Evolutionary conservation across 2,888 invertebrate genomes (phyloP), one percentile per base, ranked within the genome.

Genomic region (Dicroscelio sp.): DNA sequence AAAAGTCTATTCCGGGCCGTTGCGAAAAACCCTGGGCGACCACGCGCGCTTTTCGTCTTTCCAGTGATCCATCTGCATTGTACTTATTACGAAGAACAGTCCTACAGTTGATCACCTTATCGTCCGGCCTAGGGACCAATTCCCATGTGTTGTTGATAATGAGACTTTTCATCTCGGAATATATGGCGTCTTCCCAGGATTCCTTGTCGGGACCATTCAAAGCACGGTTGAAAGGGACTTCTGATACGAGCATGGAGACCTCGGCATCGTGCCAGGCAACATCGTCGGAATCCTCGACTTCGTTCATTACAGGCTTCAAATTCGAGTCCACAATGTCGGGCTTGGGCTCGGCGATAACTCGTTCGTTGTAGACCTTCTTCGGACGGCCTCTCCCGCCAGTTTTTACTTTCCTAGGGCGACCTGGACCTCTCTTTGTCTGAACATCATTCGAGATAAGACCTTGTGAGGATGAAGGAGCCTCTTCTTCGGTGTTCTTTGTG

Each of bases 41-140:
- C 0, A 93, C n/a, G 58, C 93, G 76, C 1, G 93, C 92, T 73
- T 93, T 93, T 63, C 90, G 63, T 58, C 71, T 67, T 17, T 92
- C 90, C 4, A 93, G 79, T 12, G 78, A 33, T 31, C 91, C 92
- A 27, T 92, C 86, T 0, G 86, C 31, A 60, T 52, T 84, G 65
- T 73, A 84, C 33, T 84, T 75, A n/a, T 84, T 84, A 0, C 84
- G 63, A 1, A 76, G 43, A 6, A 85, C 67, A 0, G 55, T 76
- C 1, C 52, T 52, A 38, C 31, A 76, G n/a, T 52, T 58, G 48
- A 78, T 67, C 3, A 90, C 78, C 25, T 31, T 82, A 10, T 38
- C 73, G 14, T 69, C 2, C 14, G 92, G 84, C 14, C 82, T 80
- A n/a, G 73, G n/a, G 14, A 88, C 85, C 2, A 93, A n/a, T 5